phyloP scores from a whole-genome alignment of 2,797 vertebrate genomes.

The Heteromormyrus szaboi region DNA sequence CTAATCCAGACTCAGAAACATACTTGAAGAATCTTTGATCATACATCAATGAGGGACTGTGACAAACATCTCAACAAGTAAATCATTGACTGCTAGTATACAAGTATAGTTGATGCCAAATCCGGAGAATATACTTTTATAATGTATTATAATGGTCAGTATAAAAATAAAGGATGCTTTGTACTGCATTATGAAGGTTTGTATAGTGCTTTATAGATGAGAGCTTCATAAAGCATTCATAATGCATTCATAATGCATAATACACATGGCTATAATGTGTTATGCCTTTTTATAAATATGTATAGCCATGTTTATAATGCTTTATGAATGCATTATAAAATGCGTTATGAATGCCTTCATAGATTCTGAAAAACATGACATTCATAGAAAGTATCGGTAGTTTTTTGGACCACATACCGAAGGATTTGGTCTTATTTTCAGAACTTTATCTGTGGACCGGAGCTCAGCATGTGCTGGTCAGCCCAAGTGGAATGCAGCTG shows the following conservation, averaged over 20 bases:
- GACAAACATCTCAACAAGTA: not conserved
- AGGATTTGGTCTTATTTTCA: not conserved
- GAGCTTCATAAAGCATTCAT: not conserved
- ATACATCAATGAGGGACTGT: not conserved
- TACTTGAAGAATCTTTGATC: not conserved
- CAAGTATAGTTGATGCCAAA: not conserved
- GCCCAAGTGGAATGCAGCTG: not conserved
- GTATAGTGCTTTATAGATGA: not conserved
- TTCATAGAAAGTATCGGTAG: not conserved
- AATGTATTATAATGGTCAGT: too few species aligned
- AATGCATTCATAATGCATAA: not conserved
- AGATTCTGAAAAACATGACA: not conserved
- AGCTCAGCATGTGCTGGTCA: not conserved
- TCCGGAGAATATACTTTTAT: not conserved
- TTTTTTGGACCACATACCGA: not conserved
- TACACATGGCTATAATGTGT: not conserved
- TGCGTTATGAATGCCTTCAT: not conserved
- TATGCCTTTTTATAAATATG: not conserved
- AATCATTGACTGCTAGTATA: not conserved
- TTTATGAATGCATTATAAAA: not conserved
- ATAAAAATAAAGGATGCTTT: not conserved
- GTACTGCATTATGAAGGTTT: not conserved
- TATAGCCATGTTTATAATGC: not conserved
- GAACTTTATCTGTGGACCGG: not conserved
- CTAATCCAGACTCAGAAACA: not conserved